Base-by-base conservation (phyloP, 2,113 vertebrate species). In the Nothobranchius kuhntae region DNA sequence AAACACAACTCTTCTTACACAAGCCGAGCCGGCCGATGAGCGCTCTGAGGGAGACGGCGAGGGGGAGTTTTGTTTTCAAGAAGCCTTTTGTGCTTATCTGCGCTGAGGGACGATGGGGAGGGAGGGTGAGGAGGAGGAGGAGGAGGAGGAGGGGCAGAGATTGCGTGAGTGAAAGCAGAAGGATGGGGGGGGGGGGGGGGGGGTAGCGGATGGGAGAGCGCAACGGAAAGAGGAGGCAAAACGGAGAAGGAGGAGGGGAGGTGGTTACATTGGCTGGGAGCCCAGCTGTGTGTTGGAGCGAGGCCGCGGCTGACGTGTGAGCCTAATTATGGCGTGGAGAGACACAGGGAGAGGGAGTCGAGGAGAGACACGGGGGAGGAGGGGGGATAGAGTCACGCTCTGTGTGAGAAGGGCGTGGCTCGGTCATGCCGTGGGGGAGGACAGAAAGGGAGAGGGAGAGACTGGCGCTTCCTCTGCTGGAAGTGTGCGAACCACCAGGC, bases 271-370 rank as follows among this genome's bases (percentile, higher is more conserved):
- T 91, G 87, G 87, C 89, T 53, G 42, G 58, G 77, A 88, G 86
- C 89, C 89, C 89, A 89, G 89, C 89, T 88, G 87, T 89, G 86
- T 88, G 86, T 87, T 89, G 87, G 86, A 88, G 78, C 82, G 73
- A 83, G 84, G 88, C 86, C 78, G 74, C 58, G 75, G 82, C 84
- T 91, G 88, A 89, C 89, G 86, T 88, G 87, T 85, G 83, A 89
- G 90, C 80, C 87, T 89, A 91, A 91, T 91, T 90, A 90, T 89
- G 86, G 90, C 86, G 81, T 72, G 73, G 82, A 87, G 83, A 75
- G 87, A 83, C 73, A 76, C 60, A 38, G 80, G 64, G 77, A 61
- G 69, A 42, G 79, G 65, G 86, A 75, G 68, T 47, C 13, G 44
- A 26, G 62, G 59, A 56, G 65, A 48, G 54, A 44, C 56, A 24